A percentile compares a stretch with the other conserved stretches of the same genome.
These are phyloP conservation scores for Probaryconus sp. DNA, from an alignment of 1,140 invertebrate species.

Conservation along the genomic window DNA sequence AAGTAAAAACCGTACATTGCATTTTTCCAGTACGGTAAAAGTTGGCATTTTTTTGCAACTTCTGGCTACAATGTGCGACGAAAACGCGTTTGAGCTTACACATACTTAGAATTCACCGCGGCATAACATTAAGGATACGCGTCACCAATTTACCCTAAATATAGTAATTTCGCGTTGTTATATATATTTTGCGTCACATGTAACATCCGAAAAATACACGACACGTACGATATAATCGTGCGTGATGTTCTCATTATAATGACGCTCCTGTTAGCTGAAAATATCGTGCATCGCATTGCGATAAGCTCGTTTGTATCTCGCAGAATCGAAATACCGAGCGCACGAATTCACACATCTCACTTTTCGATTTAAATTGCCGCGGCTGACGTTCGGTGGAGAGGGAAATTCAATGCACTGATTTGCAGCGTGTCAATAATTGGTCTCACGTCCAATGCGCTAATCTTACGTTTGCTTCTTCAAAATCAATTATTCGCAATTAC, in stretches of 20 bases:
- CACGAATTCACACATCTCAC: conserved; percentile 46
- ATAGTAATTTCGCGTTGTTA: conserved; percentile 32
- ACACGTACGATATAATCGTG: conserved; percentile 32
- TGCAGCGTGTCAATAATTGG: conserved; percentile 42
- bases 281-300: conserved; percentile 32
- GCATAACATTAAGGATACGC: conserved; percentile 26
- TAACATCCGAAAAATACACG: conserved; percentile 22
- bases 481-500: conserved; percentile 46
- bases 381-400: conserved; percentile 15
- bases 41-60: conserved; percentile 29
- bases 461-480: conserved; percentile 18
- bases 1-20: conserved; percentile 46
- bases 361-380: conserved; percentile 52
- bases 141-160: conserved; percentile 39
- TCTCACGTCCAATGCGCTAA: conserved; percentile 17
- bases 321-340: conserved; percentile 36
- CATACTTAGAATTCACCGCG: conserved; percentile 21
- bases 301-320: conserved; percentile 32
- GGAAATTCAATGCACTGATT: conserved; percentile 36
- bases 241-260: conserved; percentile 51
- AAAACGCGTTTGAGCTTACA: conserved; percentile 35
- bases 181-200: conserved; percentile 12
- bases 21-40: conserved; percentile 48
- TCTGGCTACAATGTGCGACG: conserved; percentile 30
- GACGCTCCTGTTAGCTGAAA: conserved; percentile 31